Base-by-base conservation (phyloP, 1,140 invertebrate genomes). In the Spodoptera litura region DNA sequence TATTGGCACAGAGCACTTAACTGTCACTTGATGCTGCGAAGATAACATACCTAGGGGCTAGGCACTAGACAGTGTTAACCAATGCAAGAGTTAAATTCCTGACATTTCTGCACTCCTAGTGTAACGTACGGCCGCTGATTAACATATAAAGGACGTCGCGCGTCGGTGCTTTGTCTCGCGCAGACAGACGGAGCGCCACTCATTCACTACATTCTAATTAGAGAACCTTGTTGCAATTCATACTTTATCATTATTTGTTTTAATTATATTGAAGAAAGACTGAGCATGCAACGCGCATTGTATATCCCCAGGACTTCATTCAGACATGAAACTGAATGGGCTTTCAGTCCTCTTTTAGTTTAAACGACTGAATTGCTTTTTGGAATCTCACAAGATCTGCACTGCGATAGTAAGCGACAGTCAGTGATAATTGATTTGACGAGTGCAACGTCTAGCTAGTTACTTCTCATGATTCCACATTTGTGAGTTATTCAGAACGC, bases 91-190 rank as follows among this genome's bases (percentile, higher is more conserved):
- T 68, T 68, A 52, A 52, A 52, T 68, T 68, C 49, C 15, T 68
- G 64, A 52, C 64, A 52, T 68, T 68, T 20, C 20, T 31, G 44
- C 13, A 31, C 56, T 31, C 20, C 31, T 44, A 49, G 13, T 64
- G 20, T 2, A 4, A 44, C 52, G 20, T 27, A 52, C 38, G 15
- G 64, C 4, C 20, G 27, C 64, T 68, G 52, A 44, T 68, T 68
- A 51, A 27, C 64, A 52, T 68, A 68, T 68, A 68, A 68, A 68
- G 64, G 64, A n/a, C 64, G 64, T n/a, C n/a, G n/a, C n/a, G n/a
- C n/a, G n/a, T 11, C 64, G 49, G 64, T 25, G 64, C 64, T 53
- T 68, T 68, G 64, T 52, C 20, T 13, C 49, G 2, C 12, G 51
- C 15, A 27, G 20, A 8, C 44, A 25, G 20, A 15, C 15, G 38